Evolutionary conservation across 2,113 vertebrate species (phyloP).

Genomic region (Carlito syrichta): DNA sequence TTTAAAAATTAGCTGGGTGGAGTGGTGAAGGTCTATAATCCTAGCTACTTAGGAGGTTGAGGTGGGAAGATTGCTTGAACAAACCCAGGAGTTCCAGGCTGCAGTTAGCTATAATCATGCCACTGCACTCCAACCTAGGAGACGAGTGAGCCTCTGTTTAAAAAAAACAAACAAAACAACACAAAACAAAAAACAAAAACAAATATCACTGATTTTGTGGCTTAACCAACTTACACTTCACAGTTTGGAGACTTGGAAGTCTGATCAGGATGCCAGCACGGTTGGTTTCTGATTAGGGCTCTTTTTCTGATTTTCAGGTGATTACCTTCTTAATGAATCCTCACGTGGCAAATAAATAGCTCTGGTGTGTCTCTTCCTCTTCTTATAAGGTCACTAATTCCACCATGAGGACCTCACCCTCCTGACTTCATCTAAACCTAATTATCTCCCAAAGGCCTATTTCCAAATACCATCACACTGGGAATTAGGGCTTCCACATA

Average conservation of each 20-base stretch:
- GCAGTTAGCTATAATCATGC: too few species aligned
- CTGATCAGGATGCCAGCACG: neutral
- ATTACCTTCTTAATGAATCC: neutral
- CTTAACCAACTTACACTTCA: neutral
- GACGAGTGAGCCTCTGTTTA: too few species aligned
- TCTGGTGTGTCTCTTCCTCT: neutral
- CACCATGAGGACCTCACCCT: neutral
- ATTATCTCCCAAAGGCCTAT: neutral
- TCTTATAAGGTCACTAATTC: neutral
- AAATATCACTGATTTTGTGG: too few species aligned
- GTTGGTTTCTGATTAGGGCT: neutral
- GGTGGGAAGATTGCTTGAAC: too few species aligned
- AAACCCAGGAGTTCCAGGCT: too few species aligned
- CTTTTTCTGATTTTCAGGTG: neutral
- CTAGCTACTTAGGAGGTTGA: too few species aligned
- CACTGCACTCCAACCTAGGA: too few species aligned
- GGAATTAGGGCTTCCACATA: neutral
- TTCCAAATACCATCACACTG: neutral
- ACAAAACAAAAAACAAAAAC: too few species aligned
- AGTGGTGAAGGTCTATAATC: too few species aligned
- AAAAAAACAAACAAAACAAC: too few species aligned
- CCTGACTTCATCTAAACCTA: neutral
- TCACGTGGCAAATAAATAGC: neutral
- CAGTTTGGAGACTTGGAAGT: neutral
- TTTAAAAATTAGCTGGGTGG: too few species aligned